A percentile compares a stretch with the other conserved stretches of the same genome.
These are phyloP conservation scores for Glaucidium brasilianum DNA, from an alignment of 2,113 vertebrate species.

Conservation along the genomic window DNA sequence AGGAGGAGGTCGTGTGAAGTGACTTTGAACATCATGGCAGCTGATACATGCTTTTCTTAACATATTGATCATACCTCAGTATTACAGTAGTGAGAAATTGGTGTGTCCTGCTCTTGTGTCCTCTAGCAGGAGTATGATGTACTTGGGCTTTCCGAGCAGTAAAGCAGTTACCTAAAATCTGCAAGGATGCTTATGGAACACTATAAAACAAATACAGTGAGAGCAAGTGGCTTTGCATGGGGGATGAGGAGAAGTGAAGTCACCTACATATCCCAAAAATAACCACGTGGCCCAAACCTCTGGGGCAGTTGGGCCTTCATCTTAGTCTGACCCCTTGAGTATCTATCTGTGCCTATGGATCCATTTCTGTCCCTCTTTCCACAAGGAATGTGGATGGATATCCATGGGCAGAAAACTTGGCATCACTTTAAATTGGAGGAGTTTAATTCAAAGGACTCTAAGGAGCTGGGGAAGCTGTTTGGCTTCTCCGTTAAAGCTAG, in stretches of 20 bases:
- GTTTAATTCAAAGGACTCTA: background rate
- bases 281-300: background rate
- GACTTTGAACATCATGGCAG: background rate
- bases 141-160: background rate
- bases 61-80: fast-evolving
- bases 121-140: background rate
- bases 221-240: fast-evolving
- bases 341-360: background rate
- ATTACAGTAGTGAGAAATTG: fast-evolving
- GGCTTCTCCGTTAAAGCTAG: background rate
- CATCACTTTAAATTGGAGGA: background rate
- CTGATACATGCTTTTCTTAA: fast-evolving
- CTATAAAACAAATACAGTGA: background rate
- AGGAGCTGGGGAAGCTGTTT: background rate
- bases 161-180: background rate
- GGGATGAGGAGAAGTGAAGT: background rate
- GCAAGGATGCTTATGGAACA: background rate
- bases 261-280: background rate
- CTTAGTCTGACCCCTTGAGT: background rate
- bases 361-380: background rate
- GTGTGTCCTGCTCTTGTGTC: background rate
- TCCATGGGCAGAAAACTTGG: background rate
- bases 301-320: background rate
- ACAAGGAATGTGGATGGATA: background rate
- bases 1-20: background rate